Evolutionary conservation across 2,797 vertebrate genomes (phyloP).

Genomic region (Potorous gilbertii): DNA sequence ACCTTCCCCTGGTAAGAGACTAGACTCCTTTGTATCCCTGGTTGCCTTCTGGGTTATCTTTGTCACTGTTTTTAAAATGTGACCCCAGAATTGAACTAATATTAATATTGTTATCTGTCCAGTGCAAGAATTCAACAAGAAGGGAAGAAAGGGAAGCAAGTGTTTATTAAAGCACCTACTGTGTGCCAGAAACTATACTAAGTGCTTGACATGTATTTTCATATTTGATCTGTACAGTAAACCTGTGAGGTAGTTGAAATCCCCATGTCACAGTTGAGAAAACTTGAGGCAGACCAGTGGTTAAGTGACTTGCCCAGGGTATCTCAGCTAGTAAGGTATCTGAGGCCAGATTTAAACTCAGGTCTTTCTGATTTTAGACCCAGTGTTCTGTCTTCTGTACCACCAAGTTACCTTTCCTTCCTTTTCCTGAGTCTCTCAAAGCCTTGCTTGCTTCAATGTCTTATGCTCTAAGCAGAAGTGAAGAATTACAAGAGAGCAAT

Average conservation of each 20-base stretch:
- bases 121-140: background rate
- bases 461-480: background rate
- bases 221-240: background rate
- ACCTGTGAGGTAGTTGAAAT: background rate
- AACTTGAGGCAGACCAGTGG: background rate
- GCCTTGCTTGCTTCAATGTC: background rate
- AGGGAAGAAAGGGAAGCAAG: background rate
- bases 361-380: background rate
- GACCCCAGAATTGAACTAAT: background rate
- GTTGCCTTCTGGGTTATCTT: background rate
- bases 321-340: background rate
- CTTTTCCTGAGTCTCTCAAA: background rate
- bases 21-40: background rate
- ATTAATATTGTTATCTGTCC: background rate
- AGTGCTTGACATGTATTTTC: background rate
- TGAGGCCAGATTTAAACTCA: background rate
- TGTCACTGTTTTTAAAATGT: background rate
- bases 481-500: background rate
- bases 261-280: background rate
- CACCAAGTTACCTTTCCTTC: background rate
- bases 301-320: background rate
- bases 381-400: background rate
- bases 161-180: background rate
- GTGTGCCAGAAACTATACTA: background rate
- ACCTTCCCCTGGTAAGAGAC: background rate